Conservation (phyloP, 2,888 invertebrate genomes). For the Cryptocephalus primarius region DNA sequence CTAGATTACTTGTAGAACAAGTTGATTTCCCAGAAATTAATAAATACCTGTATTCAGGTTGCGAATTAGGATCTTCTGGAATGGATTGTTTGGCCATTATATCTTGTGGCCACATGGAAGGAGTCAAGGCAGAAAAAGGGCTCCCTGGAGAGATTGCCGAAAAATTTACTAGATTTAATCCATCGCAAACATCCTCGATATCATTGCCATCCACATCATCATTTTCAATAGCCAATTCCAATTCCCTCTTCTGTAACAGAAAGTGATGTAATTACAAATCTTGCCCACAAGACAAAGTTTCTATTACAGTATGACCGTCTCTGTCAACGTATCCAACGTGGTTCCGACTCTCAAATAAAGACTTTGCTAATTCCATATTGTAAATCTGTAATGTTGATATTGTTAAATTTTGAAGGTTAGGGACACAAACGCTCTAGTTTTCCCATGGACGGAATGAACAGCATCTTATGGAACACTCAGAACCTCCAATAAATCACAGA, state of each 20-base stretch:
- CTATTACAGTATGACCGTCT: conserved; percentile 61
- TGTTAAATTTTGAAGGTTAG: too few relatives aligned
- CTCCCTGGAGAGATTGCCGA: conserved; percentile 73
- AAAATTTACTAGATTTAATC: conserved; percentile 59
- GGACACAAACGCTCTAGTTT: too few relatives aligned
- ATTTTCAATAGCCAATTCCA: conserved; percentile 69
- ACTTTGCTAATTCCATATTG: conserved; percentile 84
- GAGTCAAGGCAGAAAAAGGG: conserved; percentile 87
- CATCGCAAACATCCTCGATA: conserved; percentile 53
- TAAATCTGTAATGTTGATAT: too few relatives aligned
- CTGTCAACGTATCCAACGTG: conserved; percentile 86
- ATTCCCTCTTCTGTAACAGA: conserved; percentile 51
- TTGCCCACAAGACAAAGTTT: conserved; percentile 11
- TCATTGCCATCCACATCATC: conserved; percentile 53
- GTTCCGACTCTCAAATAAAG: conserved; percentile 74
- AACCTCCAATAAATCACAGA: too few relatives aligned
- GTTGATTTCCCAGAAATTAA: neutral
- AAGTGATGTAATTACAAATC: conserved; percentile 7
- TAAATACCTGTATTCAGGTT: conserved; percentile 50
- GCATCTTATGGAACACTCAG: too few relatives aligned
- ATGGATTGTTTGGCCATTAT: conserved; percentile 72
- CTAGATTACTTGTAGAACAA: too few relatives aligned
- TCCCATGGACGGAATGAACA: too few relatives aligned
- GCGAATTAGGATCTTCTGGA: conserved; percentile 64
- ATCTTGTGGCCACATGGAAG: conserved; percentile 96